phyloP scores from a whole-genome alignment of 2,888 invertebrate species.

The Papilio protenor region DNA sequence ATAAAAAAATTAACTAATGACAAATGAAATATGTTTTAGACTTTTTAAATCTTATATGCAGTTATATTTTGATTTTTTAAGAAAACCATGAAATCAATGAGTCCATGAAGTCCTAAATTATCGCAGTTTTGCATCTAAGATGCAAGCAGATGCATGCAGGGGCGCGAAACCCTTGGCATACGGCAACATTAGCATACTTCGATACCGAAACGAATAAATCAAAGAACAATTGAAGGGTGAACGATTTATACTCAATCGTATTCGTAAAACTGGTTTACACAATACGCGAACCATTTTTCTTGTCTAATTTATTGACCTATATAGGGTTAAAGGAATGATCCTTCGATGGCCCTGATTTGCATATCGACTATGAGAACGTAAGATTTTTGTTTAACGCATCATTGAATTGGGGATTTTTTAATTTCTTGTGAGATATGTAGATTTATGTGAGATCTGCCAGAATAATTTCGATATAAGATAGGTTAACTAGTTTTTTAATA shows the following conservation, averaged over 20 bases:
- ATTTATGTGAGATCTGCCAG: slow-evolving; percentile 22
- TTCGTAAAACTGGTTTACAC: slow-evolving; percentile 67
- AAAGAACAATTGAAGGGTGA: slow-evolving; percentile 79
- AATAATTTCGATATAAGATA: slow-evolving; percentile 4
- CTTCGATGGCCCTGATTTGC: slow-evolving; percentile 69
- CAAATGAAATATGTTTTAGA: too few species aligned
- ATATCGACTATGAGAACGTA: slow-evolving; percentile 72
- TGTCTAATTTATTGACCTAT: slow-evolving; percentile 79
- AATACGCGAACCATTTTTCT: slow-evolving; percentile 60
- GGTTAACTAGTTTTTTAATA: background rate
- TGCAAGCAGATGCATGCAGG: slow-evolving; percentile 25
- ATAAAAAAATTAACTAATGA: too few species aligned
- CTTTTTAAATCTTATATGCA: too few species aligned
- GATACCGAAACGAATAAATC: slow-evolving; percentile 75
- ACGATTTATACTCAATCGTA: slow-evolving; percentile 57
- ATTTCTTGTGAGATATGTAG: background rate
- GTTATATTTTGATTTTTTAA: too few species aligned
- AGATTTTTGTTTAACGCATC: slow-evolving; percentile 38
- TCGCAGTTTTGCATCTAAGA: background rate
- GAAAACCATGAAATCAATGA: too few species aligned
- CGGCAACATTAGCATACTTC: slow-evolving; percentile 73
- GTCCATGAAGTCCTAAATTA: too few species aligned
- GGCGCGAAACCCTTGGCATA: slow-evolving; percentile 50
- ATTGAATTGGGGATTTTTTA: slow-evolving; percentile 23
- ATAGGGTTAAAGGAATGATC: slow-evolving; percentile 57